These are phyloP conservation scores for Ammodytes dubius DNA, from an alignment of 2,113 vertebrate species.

Conservation along the genomic window DNA sequence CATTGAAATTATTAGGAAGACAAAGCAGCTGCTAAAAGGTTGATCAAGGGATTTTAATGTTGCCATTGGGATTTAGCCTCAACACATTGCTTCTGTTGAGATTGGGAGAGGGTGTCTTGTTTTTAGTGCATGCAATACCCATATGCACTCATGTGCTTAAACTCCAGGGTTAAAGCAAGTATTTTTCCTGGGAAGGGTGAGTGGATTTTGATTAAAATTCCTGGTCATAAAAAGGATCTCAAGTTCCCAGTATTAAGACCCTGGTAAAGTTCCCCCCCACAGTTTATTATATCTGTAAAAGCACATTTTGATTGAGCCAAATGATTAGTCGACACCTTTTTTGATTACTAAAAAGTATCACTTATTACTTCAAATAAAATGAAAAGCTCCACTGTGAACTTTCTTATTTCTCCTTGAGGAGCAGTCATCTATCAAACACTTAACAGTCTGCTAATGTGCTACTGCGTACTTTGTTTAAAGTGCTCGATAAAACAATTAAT, in stretches of 20 bases:
- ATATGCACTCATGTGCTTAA: not conserved
- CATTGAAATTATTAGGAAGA: not conserved
- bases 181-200: not conserved
- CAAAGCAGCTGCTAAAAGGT: not conserved
- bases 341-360: constrained; percentile 15
- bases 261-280: not conserved
- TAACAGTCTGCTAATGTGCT: not conserved
- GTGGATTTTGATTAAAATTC: constrained; percentile 12
- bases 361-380: constrained; percentile 8
- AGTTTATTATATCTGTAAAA: constrained; percentile 23
- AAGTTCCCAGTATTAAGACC: constrained; percentile 13
- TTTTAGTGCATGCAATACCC: not conserved
- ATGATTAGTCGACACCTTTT: constrained; percentile 18
- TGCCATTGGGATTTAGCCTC: not conserved
- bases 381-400: not conserved
- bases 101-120: not conserved
- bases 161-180: not conserved
- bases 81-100: not conserved
- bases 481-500: constrained; percentile 2
- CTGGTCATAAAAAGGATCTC: constrained; percentile 2
- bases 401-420: constrained; percentile 13
- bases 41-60: not conserved
- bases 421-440: not conserved
- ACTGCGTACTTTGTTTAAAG: not conserved
- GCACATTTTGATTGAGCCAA: not conserved